Evolutionary conservation across 2,888 invertebrate species (phyloP).

Genomic region (Lochmaea capreae): DNA sequence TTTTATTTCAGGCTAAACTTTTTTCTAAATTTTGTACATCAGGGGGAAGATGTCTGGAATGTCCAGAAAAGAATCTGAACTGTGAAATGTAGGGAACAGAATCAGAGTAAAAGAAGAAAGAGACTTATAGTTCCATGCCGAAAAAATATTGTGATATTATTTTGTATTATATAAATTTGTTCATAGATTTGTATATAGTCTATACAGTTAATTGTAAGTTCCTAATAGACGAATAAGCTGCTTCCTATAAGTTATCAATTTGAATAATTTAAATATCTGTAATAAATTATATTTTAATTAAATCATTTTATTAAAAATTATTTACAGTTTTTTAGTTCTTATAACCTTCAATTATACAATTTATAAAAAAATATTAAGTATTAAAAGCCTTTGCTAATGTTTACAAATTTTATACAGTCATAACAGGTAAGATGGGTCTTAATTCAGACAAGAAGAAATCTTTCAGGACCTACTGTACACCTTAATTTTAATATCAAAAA

Average conservation of each 20-base stretch:
- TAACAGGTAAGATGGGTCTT: no score
- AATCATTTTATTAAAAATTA: slow-evolving; percentile 47
- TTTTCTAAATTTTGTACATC: slow-evolving; percentile 49
- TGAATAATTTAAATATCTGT: slow-evolving; percentile 49
- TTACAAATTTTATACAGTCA: no score
- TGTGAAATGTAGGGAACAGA: slow-evolving; percentile 26
- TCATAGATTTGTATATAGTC: slow-evolving; percentile 47
- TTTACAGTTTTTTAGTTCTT: background rate
- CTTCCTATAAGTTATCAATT: slow-evolving; percentile 50
- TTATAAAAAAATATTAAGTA: background rate
- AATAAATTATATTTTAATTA: slow-evolving; percentile 56
- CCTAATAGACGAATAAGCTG: slow-evolving; percentile 53
- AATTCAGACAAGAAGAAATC: no score
- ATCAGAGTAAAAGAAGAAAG: slow-evolving; percentile 43
- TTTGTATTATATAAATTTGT: slow-evolving; percentile 44
- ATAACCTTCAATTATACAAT: background rate
- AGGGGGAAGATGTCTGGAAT: slow-evolving; percentile 41
- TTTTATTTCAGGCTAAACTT: slow-evolving; percentile 55
- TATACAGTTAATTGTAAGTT: slow-evolving; percentile 54
- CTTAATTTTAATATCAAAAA: no score
- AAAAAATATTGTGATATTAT: slow-evolving; percentile 48
- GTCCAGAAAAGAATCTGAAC: slow-evolving; percentile 32
- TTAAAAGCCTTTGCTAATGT: no score
- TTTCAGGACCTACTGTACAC: no score
- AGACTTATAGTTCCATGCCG: slow-evolving; percentile 47